Percentiles rank a stretch among this genome's conserved stretches.
Conservation (phyloP, 1,140 invertebrate species). For the Hormaphis cornu region DNA sequence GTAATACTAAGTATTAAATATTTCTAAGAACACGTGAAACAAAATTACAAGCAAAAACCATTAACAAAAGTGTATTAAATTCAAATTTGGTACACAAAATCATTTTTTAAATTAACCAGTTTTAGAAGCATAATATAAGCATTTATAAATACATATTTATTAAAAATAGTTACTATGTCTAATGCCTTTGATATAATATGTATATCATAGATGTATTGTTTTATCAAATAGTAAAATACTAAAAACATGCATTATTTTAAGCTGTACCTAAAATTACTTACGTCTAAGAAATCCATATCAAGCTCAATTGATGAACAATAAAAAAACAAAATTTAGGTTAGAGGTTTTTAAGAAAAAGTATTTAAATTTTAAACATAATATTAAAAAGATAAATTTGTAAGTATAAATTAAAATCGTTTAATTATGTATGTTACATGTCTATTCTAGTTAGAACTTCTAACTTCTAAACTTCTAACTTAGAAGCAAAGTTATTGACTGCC, state of each 20-base stretch:
- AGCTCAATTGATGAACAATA: conserved; percentile 36
- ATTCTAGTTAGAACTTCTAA: too few species aligned
- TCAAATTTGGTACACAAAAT: conserved; percentile 31
- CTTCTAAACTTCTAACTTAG: too few species aligned
- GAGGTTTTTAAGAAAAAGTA: not conserved
- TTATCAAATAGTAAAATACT: conserved; percentile 5
- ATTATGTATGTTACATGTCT: too few species aligned
- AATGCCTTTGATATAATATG: not conserved
- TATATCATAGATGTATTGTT: too few species aligned
- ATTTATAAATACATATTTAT: not conserved
- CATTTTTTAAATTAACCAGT: not conserved
- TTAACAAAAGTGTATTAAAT: not conserved
- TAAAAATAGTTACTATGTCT: too few species aligned
- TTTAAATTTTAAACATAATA: not conserved
- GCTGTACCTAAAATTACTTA: conserved; percentile 34
- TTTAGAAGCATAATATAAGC: conserved; percentile 6
- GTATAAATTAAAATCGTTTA: too few species aligned
- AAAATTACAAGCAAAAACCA: not conserved
- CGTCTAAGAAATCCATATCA: conserved; percentile 38
- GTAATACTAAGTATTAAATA: not conserved
- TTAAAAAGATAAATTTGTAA: too few species aligned
- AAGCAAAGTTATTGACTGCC: too few species aligned
- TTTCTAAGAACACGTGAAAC: not conserved
- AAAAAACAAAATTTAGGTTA: conserved; percentile 25
- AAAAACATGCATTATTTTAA: conserved; percentile 17